Base-by-base conservation (phyloP, 2,888 invertebrate species). In the Tetheella fluctuosa region DNA sequence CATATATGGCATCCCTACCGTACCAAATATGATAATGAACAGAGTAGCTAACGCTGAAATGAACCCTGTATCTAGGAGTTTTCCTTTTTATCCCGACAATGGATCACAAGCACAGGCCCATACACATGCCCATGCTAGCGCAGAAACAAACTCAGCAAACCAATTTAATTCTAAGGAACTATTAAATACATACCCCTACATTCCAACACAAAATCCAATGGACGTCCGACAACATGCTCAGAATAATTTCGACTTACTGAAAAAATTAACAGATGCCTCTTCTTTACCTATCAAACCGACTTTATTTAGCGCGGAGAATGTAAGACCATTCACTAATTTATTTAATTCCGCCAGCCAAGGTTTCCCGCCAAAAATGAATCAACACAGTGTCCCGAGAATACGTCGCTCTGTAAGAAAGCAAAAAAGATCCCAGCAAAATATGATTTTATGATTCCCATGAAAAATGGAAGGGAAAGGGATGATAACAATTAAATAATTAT, bases 121-220 rank as follows among this genome's bases (percentile, higher is more conserved):
- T 48, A 20, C 48, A 20, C 48, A 48, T 48, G 20, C 48, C 10
- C 48, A 20, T 48, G n/a, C 39, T 6, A 48, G 48, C 6, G 20
- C 48, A 48, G 48, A 48, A 48, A 6, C 48, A 17, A 42, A 42
- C 42, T 17, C 17, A 15, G 42, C 17, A 15, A 17, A 42, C 42
- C 42, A 42, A 42, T 6, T 17, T 4, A 42, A 42, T 1, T 7
- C 42, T 42, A 42, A 15, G 42, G 42, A 42, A 7, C 12, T 2
- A 42, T 1, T 17, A 8, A 42, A 17, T 15, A 17, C 42, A 48
- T 48, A 20, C 48, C 48, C 48, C 48, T 48, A 20, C 10, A 10
- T 48, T 48, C 2, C 48, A 48, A 48, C 48, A 48, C 48, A 48
- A 48, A 48, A 48, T 48, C 48, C 48, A 48, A 48, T 48, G 48